Conservation (phyloP, 2,888 invertebrate species). For the Masnerella sp. region DNA sequence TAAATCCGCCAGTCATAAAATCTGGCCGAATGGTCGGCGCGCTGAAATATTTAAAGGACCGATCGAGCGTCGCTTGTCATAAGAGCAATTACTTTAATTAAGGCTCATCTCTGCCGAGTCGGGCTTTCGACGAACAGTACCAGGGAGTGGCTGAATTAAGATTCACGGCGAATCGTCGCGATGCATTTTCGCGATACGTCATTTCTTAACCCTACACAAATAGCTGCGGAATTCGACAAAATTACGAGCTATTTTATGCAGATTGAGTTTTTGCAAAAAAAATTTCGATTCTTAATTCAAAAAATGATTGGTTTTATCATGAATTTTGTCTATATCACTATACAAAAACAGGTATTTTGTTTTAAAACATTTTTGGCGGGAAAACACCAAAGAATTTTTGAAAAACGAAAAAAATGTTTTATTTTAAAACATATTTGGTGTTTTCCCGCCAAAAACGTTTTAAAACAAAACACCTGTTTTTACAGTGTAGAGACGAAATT, state of each 20-base stretch:
- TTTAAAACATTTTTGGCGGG: no score
- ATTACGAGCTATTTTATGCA: neutral
- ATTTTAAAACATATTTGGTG: no score
- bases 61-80: conserved; percentile 23
- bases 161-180: conserved; percentile 33
- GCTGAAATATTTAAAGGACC: conserved; percentile 34
- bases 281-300: neutral
- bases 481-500: no score
- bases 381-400: no score
- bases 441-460: no score
- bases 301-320: no score
- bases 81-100: conserved; percentile 45
- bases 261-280: neutral
- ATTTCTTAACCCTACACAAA: conserved; percentile 22
- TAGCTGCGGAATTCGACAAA: conserved; percentile 1
- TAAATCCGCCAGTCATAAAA: conserved; percentile 20
- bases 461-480: no score
- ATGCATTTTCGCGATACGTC: conserved; percentile 33
- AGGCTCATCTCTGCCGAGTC: conserved; percentile 24
- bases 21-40: conserved; percentile 13
- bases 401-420: no score
- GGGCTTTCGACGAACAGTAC: conserved; percentile 22
- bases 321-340: no score
- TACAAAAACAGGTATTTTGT: no score
- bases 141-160: conserved; percentile 35